Conservation (phyloP, 2,113 vertebrate species). For the Neoarius graeffei region DNA sequence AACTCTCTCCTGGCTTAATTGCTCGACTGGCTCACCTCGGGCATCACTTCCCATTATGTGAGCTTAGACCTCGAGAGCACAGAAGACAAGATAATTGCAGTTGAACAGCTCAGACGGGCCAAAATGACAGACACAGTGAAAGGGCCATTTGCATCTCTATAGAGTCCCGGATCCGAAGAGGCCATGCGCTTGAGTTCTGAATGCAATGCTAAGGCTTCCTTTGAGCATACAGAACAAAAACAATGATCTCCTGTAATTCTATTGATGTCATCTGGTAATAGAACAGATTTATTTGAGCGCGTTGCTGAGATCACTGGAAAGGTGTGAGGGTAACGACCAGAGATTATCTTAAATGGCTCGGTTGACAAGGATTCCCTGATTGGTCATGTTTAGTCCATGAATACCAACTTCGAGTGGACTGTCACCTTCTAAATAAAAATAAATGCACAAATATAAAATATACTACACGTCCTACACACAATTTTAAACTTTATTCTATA, state of each 20-base stretch:
- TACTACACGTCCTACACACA: no score
- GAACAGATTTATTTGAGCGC: neutral
- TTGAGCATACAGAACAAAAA: neutral
- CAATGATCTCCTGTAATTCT: slow-evolving; percentile 9
- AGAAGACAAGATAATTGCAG: slow-evolving; percentile 69
- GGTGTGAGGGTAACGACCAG: slow-evolving; percentile 17
- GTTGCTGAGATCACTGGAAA: slow-evolving; percentile 4
- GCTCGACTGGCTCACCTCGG: slow-evolving; percentile 62
- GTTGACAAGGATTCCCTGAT: neutral
- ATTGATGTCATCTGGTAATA: slow-evolving; percentile 25
- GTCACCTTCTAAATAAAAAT: no score
- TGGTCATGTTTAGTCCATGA: no score
- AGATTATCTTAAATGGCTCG: neutral
- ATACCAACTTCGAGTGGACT: no score
- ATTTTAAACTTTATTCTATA: no score
- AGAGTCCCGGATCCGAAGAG: slow-evolving; percentile 29
- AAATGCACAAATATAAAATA: no score
- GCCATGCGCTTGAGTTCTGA: slow-evolving; percentile 17
- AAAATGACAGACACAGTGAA: slow-evolving; percentile 37
- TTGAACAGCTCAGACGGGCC: slow-evolving; percentile 48
- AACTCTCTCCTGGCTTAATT: slow-evolving; percentile 65
- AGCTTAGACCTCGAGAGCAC: slow-evolving; percentile 61
- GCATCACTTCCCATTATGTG: slow-evolving; percentile 59
- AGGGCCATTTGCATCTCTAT: slow-evolving; percentile 53
- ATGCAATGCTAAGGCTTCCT: slow-evolving; percentile 25